Base-by-base conservation (phyloP, 2,888 invertebrate species). In the Pseudanteris insignis region DNA sequence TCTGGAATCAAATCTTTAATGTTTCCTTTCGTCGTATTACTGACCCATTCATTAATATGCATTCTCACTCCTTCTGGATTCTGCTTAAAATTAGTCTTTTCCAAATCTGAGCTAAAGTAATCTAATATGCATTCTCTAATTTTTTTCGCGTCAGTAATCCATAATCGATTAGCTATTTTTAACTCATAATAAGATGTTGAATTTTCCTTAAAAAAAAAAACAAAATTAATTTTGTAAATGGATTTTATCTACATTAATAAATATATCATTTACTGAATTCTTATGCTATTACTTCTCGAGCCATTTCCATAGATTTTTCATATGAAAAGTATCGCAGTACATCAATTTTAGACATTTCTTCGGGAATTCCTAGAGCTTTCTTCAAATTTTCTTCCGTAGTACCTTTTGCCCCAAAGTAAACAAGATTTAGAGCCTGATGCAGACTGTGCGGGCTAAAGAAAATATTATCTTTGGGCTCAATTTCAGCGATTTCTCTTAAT, bases 391-490 rank as follows among this genome's bases (percentile, higher is more conserved):
- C 71, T 74, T 92, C 91, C 0, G 93, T 92, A 40, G 86, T 83
- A 8, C 87, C 87, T 0, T 85, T 86, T 1, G 92, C 82, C 0
- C 91, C 87, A 71, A 92, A 91, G 74, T 91, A 93, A 0, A 91
- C 90, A 61, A 94, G 81, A 37, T 89, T 77, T 21, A 94, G 74
- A 0, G 92, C 88, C 68, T 92, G 89, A 74, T 92, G 90, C 8
- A 93, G 88, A 66, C 92, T 93, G 81, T 91, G 90, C 0, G 94
- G 94, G 3, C 94, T 94, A 79, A 92, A 92, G 83, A 94, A 92
- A 28, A 94, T 81, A 77, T 93, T 94, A 66, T 89, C 88, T 29
- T 85, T 82, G 0, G 88, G 86, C 64, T 86, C 85, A 10, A 85
- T 84, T 47, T 83, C 80, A 65, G 88, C 87, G 64, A 89, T 86